These are phyloP conservation scores for Myathropa florea DNA, from an alignment of 2,888 invertebrate species.

Conservation along the genomic window DNA sequence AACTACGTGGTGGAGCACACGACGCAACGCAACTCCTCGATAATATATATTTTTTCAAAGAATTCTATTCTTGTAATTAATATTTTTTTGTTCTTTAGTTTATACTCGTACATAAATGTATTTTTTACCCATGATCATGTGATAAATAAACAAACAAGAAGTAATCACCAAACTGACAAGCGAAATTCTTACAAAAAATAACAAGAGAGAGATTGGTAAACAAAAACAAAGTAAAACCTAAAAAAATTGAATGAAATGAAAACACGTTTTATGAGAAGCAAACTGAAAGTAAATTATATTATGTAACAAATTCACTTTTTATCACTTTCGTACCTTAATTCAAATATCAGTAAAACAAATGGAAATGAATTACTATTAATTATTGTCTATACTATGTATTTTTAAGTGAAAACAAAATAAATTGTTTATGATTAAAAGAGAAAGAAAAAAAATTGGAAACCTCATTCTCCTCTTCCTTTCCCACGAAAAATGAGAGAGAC, in stretches of 20 bases:
- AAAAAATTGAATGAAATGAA: background rate
- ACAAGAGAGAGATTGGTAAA: constrained; percentile 3
- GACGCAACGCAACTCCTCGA: constrained; percentile 29
- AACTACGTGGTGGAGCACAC: background rate
- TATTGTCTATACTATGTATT: constrained; percentile 33
- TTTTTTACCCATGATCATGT: constrained; percentile 62
- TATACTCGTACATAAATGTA: constrained; percentile 8
- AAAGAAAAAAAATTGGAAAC: constrained; percentile 36
- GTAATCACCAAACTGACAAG: constrained; percentile 13
- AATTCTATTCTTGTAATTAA: constrained; percentile 39
- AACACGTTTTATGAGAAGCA: background rate
- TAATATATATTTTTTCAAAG: constrained; percentile 30
- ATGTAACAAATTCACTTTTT: constrained; percentile 63
- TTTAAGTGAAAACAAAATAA: constrained; percentile 33
- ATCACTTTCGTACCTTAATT: constrained; percentile 71
- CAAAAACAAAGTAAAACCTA: background rate
- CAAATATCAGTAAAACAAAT: constrained; percentile 42
- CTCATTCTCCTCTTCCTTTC: background rate
- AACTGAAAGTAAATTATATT: constrained; percentile 42
- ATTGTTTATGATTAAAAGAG: background rate
- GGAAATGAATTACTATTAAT: constrained; percentile 46
- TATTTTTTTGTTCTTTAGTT: constrained; percentile 9
- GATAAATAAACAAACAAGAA: constrained; percentile 43
- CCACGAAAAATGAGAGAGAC: background rate
- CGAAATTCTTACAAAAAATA: background rate